Evolutionary conservation across 92 coral and sea anemone genomes (phyloP), one percentile per base, ranked within the genome.

Genomic region (Umimayanthus chanpuru): DNA sequence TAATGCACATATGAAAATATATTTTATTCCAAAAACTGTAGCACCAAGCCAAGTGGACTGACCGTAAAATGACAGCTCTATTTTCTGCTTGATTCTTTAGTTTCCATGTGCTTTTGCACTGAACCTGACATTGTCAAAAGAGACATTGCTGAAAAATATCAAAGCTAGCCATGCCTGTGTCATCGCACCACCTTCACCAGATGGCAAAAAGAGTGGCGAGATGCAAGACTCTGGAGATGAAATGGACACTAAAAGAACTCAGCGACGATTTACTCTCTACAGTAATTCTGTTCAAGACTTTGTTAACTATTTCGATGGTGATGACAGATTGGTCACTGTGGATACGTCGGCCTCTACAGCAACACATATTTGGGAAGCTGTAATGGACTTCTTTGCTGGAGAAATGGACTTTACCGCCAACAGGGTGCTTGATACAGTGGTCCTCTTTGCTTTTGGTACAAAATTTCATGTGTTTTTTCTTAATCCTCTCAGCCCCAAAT

Each of bases 61-160:
- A 23, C 30, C 16, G 9, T 77, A 38, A 6, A 14, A 77, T 40
- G 30, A 29, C 11, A n/a, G 7, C 36, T 12, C 16, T 80, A 1
- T 81, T 74, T 88, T 1, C 36, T 72, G 20, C 21, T 80, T 71
- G 68, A 32, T 40, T 23, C n/a, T 80, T 49, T 79, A 95, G 98
- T 88, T 64, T 32, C 98, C 98, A 36, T 93, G 96, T 93, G 96
- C 98, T 14, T 95, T 95, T 95, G 98, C 93, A 16, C 83, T 95
- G 41, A 95, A 95, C 91, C 81, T 95, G 93, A 92, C 98, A 1
- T 76, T 95, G 66, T 88, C 98, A 75, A 95, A 90, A 61, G 98
- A 93, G 26, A 81, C 78, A 66, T 90, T 95, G 15, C 86, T 95
- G 16, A 88, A 83, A 32, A 95, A 93, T 86, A 95, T 95, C 66